Conservation (phyloP, 2,113 vertebrate genomes). For the Heliornis fulica region DNA sequence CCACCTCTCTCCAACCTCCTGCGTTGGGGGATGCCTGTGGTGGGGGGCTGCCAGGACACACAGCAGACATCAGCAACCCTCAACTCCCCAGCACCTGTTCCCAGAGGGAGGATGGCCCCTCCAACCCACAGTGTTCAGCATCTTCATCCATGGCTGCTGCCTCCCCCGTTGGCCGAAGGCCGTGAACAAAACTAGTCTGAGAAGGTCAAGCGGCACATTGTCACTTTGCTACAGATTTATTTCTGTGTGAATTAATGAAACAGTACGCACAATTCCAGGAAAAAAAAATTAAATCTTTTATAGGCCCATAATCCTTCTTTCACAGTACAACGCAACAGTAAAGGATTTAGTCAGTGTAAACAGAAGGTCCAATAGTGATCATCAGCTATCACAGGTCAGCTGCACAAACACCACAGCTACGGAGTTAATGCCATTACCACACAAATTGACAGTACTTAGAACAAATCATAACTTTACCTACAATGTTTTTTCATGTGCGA, state of each 20-base stretch:
- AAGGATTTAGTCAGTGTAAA: constrained; percentile 65
- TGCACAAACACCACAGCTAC: constrained; percentile 59
- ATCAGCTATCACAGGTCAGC: constrained; percentile 58
- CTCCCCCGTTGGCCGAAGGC: background rate
- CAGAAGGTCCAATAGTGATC: constrained; percentile 57
- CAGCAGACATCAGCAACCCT: background rate
- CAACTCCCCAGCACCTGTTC: accelerated
- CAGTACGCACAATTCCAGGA: background rate
- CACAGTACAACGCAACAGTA: constrained; percentile 50
- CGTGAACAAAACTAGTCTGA: background rate
- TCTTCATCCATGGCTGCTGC: background rate
- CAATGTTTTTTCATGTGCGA: constrained; percentile 38
- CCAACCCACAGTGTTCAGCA: background rate
- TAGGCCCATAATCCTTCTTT: constrained; percentile 56
- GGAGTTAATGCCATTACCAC: constrained; percentile 29
- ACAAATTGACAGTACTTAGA: constrained; percentile 23
- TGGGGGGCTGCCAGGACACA: no score
- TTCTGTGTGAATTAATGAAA: constrained; percentile 46
- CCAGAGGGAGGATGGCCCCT: background rate
- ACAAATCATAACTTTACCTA: constrained; percentile 44
- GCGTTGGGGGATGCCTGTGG: no score
- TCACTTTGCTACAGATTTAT: constrained; percentile 42
- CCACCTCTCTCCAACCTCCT: no score
- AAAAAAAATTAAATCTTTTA: background rate
- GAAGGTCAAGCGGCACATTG: background rate